A percentile compares a stretch with the other conserved stretches of the same genome.
phyloP scores from a whole-genome alignment of 2,797 vertebrate species.

The Picus viridis region DNA sequence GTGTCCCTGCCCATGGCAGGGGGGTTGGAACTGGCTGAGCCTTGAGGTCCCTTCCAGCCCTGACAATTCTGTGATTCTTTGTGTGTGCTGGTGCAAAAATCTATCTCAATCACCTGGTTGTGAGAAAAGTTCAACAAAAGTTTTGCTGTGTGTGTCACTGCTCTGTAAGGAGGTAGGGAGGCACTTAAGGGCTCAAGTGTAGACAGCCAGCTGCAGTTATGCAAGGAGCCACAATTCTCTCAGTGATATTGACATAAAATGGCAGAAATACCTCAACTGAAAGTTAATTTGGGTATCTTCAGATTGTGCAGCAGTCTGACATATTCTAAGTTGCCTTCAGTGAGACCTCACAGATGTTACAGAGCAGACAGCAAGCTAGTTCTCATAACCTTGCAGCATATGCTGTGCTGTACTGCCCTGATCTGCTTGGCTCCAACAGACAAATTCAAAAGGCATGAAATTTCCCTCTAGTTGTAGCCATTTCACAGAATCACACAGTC shows the following conservation, averaged over 20 bases:
- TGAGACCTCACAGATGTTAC: conserved; percentile 3
- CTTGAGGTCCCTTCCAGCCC: too few species aligned
- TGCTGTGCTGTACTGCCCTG: conserved; percentile 21
- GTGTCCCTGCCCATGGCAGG: too few species aligned
- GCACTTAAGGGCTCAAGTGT: neutral
- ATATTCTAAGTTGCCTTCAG: neutral
- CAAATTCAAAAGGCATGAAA: conserved; percentile 16
- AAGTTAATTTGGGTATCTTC: conserved; percentile 9
- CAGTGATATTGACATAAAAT: neutral
- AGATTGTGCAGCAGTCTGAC: fast-evolving
- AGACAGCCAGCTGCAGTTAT: neutral
- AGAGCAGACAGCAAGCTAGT: neutral
- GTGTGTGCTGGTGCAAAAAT: neutral
- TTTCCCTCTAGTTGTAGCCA: neutral
- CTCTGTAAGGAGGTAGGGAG: neutral
- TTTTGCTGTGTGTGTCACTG: neutral
- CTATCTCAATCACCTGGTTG: neutral
- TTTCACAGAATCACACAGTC: neutral
- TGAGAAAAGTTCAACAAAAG: neutral
- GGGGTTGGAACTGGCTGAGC: too few species aligned
- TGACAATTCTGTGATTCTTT: too few species aligned
- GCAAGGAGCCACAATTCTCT: neutral
- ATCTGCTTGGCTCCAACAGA: neutral
- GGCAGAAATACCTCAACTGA: conserved; percentile 21
- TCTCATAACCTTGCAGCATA: neutral